Percentiles rank a stretch among this genome's conserved stretches.
Conservation (phyloP, 2,888 invertebrate genomes). For the Caenorhabditis wallacei region DNA sequence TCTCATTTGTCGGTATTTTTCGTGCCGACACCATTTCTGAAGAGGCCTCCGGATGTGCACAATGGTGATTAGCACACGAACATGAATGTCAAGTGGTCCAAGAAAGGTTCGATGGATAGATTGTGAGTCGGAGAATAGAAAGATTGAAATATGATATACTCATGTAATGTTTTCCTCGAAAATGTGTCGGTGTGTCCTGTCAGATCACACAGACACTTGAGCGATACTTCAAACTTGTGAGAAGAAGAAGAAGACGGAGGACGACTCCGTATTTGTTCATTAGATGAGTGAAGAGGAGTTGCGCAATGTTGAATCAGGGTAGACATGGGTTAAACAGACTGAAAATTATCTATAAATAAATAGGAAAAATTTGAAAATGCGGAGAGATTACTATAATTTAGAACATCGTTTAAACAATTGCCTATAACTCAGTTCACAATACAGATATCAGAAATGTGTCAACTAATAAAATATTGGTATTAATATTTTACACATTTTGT, state of each 20-base stretch:
- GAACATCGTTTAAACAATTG: no score
- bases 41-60: conserved; percentile 46
- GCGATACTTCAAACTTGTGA: conserved; percentile 32
- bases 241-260: background rate
- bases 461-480: no score
- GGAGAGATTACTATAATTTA: no score
- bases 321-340: background rate
- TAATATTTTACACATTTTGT: no score
- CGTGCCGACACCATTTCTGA: conserved; percentile 7
- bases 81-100: conserved; percentile 61
- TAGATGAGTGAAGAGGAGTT: background rate
- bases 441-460: no score
- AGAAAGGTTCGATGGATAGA: conserved; percentile 15
- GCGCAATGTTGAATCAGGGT: background rate
- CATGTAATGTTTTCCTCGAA: conserved; percentile 4
- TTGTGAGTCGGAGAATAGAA: no score
- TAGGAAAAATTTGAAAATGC: no score
- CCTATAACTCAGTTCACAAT: no score
- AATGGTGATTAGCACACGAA: conserved; percentile 62
- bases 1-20: conserved; percentile 25
- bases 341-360: background rate
- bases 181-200: conserved; percentile 25
- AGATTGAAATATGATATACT: conserved; percentile 44
- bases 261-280: conserved; percentile 13
- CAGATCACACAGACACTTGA: conserved; percentile 34